Evolutionary conservation across 2,113 vertebrate species (phyloP).

Genomic region (human (Homo sapiens)): DNA sequence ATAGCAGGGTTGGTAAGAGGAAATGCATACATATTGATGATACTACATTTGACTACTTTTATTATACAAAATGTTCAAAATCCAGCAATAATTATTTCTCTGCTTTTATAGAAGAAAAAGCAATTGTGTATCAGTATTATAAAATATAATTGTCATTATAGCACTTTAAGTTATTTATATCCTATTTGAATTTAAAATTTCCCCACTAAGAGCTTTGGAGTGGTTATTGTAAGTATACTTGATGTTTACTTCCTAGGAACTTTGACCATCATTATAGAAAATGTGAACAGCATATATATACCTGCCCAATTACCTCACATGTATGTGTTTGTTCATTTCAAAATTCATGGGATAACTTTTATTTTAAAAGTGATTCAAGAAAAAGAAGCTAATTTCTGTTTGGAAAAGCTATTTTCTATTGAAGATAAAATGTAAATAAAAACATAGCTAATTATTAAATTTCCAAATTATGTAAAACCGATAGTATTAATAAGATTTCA

Average conservation of each 20-base stretch:
- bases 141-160: background rate
- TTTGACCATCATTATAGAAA: background rate
- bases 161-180: background rate
- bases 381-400: background rate
- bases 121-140: background rate
- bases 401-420: background rate
- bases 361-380: background rate
- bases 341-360: background rate
- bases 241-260: background rate
- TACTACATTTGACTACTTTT: background rate
- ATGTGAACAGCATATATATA: background rate
- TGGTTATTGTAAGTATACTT: background rate
- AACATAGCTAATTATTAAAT: background rate
- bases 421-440: background rate
- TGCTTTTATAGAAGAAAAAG: background rate
- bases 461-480: background rate
- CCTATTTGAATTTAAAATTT: background rate
- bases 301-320: background rate
- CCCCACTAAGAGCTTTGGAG: background rate
- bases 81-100: background rate
- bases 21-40: background rate
- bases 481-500: background rate
- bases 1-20: background rate
- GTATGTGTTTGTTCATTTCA: background rate
- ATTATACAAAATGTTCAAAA: background rate